Evolutionary conservation across 2,888 invertebrate species (phyloP), one percentile per base, ranked within the genome.

Genomic region (Odontothrips loti): DNA sequence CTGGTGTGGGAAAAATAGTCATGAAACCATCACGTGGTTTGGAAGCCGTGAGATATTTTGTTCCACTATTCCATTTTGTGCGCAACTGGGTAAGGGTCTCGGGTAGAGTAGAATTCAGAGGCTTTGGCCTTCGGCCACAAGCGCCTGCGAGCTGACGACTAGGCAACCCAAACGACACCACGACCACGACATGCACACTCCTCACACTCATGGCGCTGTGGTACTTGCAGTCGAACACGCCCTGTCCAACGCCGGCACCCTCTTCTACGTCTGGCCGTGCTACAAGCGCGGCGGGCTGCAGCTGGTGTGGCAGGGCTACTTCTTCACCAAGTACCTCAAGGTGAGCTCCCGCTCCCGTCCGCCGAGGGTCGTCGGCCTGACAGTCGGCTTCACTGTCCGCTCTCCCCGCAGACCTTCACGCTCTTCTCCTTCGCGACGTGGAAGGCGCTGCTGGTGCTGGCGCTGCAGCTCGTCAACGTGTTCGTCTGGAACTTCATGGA

Each of bases 401-500:
- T 51, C 63, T 63, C 23, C 4, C 4, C 68, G n/a, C 27, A 68
- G 68, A 68, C 68, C 23, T 68, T 68, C 68, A 20, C n/a, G 27
- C 23, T 68, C 11, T 10, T 23, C n/a, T 9, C 23, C 9, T 68
- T 68, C 27, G 68, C 68, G 11, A 23, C 68, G 27, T 68, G 68
- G 68, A 68, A 27, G 68, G 68, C 68, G 9, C 9, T 27, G 68
- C 68, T 68, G 68, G 23, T 68, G n/a, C 68, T 68, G 68, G 11
- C 11, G 23, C 27, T 68, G 68, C 68, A 68, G 68, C 4, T 68
- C 27, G 3, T 68, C 27, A 68, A 68, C 68, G 68, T 68, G n/a
- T 68, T 68, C 68, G 68, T 68, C 11, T 68, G 68, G 68, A 68
- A 68, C 27, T 68, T 68, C 68, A 68, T 68, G 68, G 68, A 68